Evolutionary conservation across 2,797 vertebrate genomes (phyloP), one percentile per base, ranked within the genome.

Genomic region (Spheniscus humboldti): DNA sequence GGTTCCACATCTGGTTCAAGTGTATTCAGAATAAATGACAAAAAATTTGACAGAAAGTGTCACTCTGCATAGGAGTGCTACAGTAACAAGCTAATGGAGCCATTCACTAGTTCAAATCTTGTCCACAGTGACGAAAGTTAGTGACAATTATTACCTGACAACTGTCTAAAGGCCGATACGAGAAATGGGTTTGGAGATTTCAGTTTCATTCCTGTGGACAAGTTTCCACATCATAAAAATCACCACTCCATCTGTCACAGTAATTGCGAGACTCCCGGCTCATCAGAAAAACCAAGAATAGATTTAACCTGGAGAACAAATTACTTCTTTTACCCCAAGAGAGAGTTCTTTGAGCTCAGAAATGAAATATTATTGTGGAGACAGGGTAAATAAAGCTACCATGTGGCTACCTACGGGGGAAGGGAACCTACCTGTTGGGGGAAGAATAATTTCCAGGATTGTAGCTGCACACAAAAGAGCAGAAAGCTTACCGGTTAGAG

Each of bases 181-280:
- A 92, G 60, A 92, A 96, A 93, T 78, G 48, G 45, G 41, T 41
- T 89, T 91, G 57, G 81, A 94, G 78, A 91, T 91, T 86, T 78
- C 64, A 45, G 23, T 90, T 92, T 93, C 60, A 69, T 88, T 96
- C 72, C 86, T 73, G 17, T 67, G 43, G 69, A 97, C 47, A 78
- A 78, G 72, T 90, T 97, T 94, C 66, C 60, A 80, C 64, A 75
- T 94, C 60, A 76, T 91, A 92, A 94, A 94, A 96, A 88, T 97
- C 82, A 83, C 88, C 72, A 75, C 66, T 92, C 76, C 75, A 45
- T 90, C 89, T 95, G 94, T 91, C 91, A 90, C 47, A 55, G 75
- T 83, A 96, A 96, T 96, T 92, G 60, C 75, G 86, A 69, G 78
- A 64, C 43, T 83, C 41, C 68, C 11, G 3, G 31, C 53, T 90